These are phyloP conservation scores for Malurus melanocephalus DNA, from an alignment of 2,113 vertebrate species.

Conservation along the genomic window DNA sequence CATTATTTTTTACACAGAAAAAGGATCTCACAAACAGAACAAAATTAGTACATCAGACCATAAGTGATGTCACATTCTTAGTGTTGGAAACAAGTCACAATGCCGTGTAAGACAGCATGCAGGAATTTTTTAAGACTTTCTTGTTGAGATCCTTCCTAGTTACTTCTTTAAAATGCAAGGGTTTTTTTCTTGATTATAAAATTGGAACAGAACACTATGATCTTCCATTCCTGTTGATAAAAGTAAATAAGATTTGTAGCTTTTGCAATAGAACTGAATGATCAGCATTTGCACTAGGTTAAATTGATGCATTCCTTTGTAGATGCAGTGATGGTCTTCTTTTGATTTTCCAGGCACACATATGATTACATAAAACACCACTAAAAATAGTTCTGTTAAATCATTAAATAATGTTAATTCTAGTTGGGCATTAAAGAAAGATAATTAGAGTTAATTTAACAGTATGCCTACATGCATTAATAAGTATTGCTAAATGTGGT, in stretches of 20 bases:
- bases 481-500: conserved; percentile 11
- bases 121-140: neutral
- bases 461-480: neutral
- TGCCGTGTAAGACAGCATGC: neutral
- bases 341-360: neutral
- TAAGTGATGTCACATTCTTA: neutral
- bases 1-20: neutral
- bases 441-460: conserved; percentile 21
- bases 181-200: neutral
- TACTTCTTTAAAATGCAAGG: neutral
- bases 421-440: conserved; percentile 19
- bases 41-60: neutral
- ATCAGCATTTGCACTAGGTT: neutral
- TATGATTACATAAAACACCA: conserved; percentile 7
- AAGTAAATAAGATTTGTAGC: neutral
- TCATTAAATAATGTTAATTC: conserved; percentile 37
- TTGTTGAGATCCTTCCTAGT: neutral
- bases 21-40: neutral
- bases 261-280: neutral
- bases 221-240: neutral
- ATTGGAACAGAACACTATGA: neutral
- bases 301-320: neutral
- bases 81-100: neutral
- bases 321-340: neutral
- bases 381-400: conserved; percentile 20